These are phyloP conservation scores for Chloromyia formosa DNA, from an alignment of 2,888 invertebrate genomes.

Conservation along the genomic window DNA sequence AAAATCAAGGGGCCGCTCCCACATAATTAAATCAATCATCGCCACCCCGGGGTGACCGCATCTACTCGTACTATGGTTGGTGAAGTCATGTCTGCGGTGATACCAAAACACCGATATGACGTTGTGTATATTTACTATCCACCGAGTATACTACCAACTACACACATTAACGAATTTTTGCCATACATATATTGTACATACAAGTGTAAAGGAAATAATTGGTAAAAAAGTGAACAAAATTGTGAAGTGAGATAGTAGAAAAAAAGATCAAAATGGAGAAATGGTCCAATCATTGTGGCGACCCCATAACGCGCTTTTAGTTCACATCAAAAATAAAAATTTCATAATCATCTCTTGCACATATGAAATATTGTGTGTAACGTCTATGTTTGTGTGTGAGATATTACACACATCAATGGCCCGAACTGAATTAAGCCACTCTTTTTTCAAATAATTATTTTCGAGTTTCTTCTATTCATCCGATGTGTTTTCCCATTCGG, in stretches of 20 bases:
- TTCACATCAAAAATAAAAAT: conserved; percentile 37
- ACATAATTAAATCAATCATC: conserved; percentile 44
- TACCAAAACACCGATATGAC: background rate
- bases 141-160: background rate
- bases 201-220: background rate
- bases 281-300: conserved; percentile 30
- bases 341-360: conserved; percentile 6
- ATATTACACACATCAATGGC: too few relatives aligned
- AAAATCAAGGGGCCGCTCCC: conserved; percentile 42
- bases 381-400: too few relatives aligned
- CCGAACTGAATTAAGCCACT: too few relatives aligned
- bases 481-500: background rate
- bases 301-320: conserved; percentile 43
- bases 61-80: background rate
- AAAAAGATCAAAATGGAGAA: conserved; percentile 17
- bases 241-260: conserved; percentile 2
- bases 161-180: too few relatives aligned
- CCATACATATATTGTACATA: too few relatives aligned
- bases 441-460: conserved; percentile 34
- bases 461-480: conserved; percentile 34
- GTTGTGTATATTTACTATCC: background rate
- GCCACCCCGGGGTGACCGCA: conserved; percentile 39
- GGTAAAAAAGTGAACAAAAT: background rate
- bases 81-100: background rate
- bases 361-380: background rate